A percentile compares a stretch with the other conserved stretches of the same genome.
These are phyloP conservation scores for Heliconius hortense DNA, from an alignment of 2,888 invertebrate genomes.

Conservation along the genomic window DNA sequence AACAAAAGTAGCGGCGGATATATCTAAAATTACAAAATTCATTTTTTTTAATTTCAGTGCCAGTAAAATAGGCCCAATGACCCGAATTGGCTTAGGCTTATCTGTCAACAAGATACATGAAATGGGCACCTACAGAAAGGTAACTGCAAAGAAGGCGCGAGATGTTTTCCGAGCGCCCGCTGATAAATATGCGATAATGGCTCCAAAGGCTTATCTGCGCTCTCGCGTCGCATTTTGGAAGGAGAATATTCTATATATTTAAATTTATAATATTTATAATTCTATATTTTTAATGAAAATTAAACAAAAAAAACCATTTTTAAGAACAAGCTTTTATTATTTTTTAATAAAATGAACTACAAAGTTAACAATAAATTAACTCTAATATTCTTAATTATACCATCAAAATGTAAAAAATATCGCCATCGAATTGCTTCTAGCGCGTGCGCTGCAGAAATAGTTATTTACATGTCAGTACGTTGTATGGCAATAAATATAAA, in stretches of 20 bases:
- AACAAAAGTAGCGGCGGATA: slow-evolving; percentile 38
- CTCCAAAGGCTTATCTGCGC: slow-evolving; percentile 8
- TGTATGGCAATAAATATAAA: no score
- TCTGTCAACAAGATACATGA: slow-evolving; percentile 68
- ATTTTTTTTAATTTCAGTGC: slow-evolving; percentile 57
- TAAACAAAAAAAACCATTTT: no score
- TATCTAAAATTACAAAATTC: slow-evolving; percentile 45
- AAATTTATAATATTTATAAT: no score
- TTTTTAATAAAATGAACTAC: no score
- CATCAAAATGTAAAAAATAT: no score
- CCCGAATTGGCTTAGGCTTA: slow-evolving; percentile 66
- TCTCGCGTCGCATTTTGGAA: slow-evolving; percentile 13
- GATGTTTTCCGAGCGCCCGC: slow-evolving; percentile 41
- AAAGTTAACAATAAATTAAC: no score
- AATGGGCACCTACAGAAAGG: slow-evolving; percentile 45
- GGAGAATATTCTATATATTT: slow-evolving; percentile 12
- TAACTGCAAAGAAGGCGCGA: slow-evolving; percentile 46
- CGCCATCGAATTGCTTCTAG: no score
- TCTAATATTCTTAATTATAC: no score
- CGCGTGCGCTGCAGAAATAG: no score
- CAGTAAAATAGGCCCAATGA: slow-evolving; percentile 48
- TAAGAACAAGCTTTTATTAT: no score
- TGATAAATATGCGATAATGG: slow-evolving; percentile 41
- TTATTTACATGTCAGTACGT: no score
- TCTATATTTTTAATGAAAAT: no score